phyloP scores from a whole-genome alignment of 2,888 invertebrate species.

The Metellina segmentata region DNA sequence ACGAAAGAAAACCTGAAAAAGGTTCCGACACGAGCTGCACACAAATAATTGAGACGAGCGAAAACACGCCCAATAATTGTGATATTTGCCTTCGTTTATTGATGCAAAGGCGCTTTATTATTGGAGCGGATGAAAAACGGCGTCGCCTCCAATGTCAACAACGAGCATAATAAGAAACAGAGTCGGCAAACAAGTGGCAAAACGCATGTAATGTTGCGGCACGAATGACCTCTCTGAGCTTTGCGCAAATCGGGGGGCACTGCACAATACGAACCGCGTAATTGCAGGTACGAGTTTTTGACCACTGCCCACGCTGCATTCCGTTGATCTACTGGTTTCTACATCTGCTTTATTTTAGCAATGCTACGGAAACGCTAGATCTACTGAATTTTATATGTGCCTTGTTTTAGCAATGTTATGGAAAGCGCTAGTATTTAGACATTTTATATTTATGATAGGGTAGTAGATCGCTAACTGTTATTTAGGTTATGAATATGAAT shows the following conservation, averaged over 20 bases:
- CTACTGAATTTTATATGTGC: too few relatives aligned
- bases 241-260: background rate
- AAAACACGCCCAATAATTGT: background rate
- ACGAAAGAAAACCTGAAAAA: background rate
- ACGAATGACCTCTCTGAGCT: constrained; percentile 26
- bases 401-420: too few relatives aligned
- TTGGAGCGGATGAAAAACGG: constrained; percentile 3
- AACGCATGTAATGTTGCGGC: constrained; percentile 22
- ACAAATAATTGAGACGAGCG: background rate
- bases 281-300: background rate
- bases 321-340: too few relatives aligned
- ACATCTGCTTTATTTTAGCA: too few relatives aligned
- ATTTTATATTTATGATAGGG: too few relatives aligned
- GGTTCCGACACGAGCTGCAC: background rate
- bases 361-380: too few relatives aligned
- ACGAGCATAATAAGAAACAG: background rate
- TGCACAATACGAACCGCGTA: background rate
- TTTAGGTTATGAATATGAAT: too few relatives aligned
- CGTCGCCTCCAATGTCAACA: constrained; percentile 50
- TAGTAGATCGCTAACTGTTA: too few relatives aligned
- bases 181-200: constrained; percentile 33
- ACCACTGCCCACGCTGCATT: too few relatives aligned
- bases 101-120: background rate
- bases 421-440: too few relatives aligned
- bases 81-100: background rate